Evolutionary conservation across 1,140 invertebrate species (phyloP).

Genomic region (Brachionus manjavacas): DNA sequence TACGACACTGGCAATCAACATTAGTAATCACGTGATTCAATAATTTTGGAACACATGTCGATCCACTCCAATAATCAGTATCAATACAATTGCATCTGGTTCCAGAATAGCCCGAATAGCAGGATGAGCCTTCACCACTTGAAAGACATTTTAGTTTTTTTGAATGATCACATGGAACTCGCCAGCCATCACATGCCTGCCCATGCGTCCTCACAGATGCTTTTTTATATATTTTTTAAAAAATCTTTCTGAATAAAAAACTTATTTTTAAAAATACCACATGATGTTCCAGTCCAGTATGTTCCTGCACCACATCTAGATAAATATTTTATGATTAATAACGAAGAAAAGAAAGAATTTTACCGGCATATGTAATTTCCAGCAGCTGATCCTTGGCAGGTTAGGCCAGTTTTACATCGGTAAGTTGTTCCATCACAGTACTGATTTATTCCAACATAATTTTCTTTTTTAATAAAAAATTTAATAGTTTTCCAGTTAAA

Average conservation of each 20-base stretch:
- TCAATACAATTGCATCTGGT: neutral
- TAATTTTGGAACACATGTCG: neutral
- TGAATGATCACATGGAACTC: conserved; percentile 11
- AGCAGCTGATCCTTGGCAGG: neutral
- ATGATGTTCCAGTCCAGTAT: neutral
- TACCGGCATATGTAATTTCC: neutral
- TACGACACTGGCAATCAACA: neutral
- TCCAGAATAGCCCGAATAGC: neutral
- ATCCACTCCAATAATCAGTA: conserved; percentile 17
- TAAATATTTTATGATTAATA: neutral
- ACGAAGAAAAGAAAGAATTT: neutral
- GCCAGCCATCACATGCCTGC: neutral
- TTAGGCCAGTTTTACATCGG: neutral
- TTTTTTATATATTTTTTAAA: neutral
- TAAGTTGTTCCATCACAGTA: neutral
- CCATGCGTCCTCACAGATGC: neutral
- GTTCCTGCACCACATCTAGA: neutral
- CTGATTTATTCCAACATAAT: neutral
- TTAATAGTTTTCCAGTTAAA: no score
- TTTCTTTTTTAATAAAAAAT: no score
- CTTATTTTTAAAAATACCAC: neutral
- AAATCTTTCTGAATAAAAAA: neutral
- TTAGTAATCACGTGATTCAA: neutral
- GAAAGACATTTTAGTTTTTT: conserved; percentile 2
- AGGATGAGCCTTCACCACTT: neutral